A percentile compares a stretch with the other conserved stretches of the same genome.
phyloP scores from a whole-genome alignment of 2,113 vertebrate species.

The Guaruba guarouba region DNA sequence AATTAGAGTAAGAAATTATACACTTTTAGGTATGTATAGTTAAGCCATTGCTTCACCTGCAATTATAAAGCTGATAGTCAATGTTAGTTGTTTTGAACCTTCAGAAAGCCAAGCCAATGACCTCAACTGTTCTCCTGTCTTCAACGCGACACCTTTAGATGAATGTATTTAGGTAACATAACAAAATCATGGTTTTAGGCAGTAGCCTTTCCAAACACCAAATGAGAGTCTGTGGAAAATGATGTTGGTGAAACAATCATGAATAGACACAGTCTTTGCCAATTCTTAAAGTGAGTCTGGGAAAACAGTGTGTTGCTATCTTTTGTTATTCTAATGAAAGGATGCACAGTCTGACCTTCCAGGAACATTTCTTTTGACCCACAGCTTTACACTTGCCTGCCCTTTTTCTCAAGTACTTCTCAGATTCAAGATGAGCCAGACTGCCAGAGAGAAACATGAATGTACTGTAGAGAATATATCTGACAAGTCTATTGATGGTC shows the following conservation, averaged over 20 bases:
- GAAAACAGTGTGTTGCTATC: not conserved
- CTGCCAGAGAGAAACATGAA: not conserved
- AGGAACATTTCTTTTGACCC: not conserved
- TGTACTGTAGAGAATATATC: not conserved
- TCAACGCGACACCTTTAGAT: not conserved
- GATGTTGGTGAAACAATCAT: not conserved
- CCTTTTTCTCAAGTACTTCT: not conserved
- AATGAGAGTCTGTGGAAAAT: not conserved
- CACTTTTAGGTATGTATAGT: not conserved
- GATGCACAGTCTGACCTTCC: not conserved
- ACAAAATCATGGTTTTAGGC: slow-evolving; percentile 38
- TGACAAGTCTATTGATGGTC: rapidly evolving
- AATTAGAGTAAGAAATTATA: slow-evolving; percentile 30
- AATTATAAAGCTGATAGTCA: not conserved
- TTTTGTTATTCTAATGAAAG: not conserved
- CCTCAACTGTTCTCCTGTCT: slow-evolving; percentile 3
- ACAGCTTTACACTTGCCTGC: not conserved
- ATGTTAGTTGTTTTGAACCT: not conserved
- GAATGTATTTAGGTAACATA: slow-evolving; percentile 17
- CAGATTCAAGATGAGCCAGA: not conserved
- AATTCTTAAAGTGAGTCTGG: not conserved
- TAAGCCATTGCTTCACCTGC: not conserved
- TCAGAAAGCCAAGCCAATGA: not conserved
- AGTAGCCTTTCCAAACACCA: not conserved
- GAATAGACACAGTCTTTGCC: not conserved